Evolutionary conservation across 2,113 vertebrate species (phyloP), one percentile per base, ranked within the genome.

Genomic region (Dolichallabes microphthalmus): DNA sequence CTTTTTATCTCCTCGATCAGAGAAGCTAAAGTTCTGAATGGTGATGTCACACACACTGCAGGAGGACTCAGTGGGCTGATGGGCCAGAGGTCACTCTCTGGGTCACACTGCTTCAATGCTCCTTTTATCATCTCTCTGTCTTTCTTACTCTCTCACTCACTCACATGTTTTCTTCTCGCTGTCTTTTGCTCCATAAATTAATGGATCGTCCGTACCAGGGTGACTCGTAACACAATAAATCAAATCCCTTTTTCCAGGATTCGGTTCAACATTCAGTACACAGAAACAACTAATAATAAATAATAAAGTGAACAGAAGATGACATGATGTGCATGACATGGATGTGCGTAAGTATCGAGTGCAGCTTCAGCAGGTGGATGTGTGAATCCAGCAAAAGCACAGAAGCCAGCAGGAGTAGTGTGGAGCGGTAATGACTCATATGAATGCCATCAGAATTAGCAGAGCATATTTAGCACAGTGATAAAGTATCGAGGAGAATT

Each of bases 1-100:
- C 83, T 86, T 80, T 79, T 82, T 77, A 84, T 88, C 79, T 69
- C n/a, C 55, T 27, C 35, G 71, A 77, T 86, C 64, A 78, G 73
- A 86, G 19, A n/a, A 84, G 60, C 50, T 52, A 63, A 87, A 86
- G 63, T 76, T 57, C 81, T 82, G 57, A 74, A 86, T 66, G 39
- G 64, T 87, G 83, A 85, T 85, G 77, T 84, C 76, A 84, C 61
- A 76, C 73, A 76, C 73, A 61, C 80, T 82, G 61, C 68, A 58
- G 84, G 81, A 74, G 81, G 60, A 75, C 14, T 86, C 39, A 64
- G 63, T 57, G 68, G 64, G 53, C 55, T 25, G 57, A 77, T 17
- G 68, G 84, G 52, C 12, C 30, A 32, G 74, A 79, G 83, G 83
- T 85, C 75, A 83, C 50, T 25, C 30, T 60, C 19, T 60, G 76